Base-by-base conservation (phyloP, 2,113 vertebrate species). In the Ailuropoda melanoleuca region DNA sequence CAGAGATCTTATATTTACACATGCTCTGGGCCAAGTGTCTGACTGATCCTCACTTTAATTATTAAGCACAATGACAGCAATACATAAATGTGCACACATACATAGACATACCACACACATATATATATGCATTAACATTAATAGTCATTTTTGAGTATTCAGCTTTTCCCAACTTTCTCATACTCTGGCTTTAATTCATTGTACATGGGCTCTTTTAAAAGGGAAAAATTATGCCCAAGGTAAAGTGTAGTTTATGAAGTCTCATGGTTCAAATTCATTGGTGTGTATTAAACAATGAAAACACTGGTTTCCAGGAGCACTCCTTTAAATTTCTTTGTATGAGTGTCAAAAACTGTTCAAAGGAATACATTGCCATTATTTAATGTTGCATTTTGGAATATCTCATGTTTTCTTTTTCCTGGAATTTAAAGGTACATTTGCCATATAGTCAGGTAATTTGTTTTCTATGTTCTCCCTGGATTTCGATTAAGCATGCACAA, bases 231-330 rank as follows among this genome's bases (percentile, higher is more conserved):
- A 97, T 58, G 6, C 56, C 60, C 31, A 95, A 78, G 46, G 72
- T 97, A 95, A 91, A 96, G 26, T 83, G 10, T 82, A 64, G 2
- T 86, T 97, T 90, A 86, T 75, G 56, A 60, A 87, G 43, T 97
- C 17, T 97, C 34, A 15, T 78, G 48, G 34, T 39, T 88, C 23
- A 81, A 5, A 86, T 93, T 95, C n/a, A 62, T 94, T 85, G 6
- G 43, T 90, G 21, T 90, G 1, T 77, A 29, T 70, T 85, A 80
- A 24, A 85, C 56, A 89, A 29, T 60, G 50, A 94, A 66, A 92
- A 81, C 70, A 43, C 19, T 92, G 15, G 80, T 88, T 96, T 88
- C 10, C 43, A 80, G n/a, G 18, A 68, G 93, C 15, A n/a, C 43
- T 72, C 24, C 29, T 72, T 82, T 86, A 84, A 62, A 64, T 60